These are phyloP conservation scores for Mechanitis messenoides DNA, from an alignment of 2,888 invertebrate species.

Conservation along the genomic window DNA sequence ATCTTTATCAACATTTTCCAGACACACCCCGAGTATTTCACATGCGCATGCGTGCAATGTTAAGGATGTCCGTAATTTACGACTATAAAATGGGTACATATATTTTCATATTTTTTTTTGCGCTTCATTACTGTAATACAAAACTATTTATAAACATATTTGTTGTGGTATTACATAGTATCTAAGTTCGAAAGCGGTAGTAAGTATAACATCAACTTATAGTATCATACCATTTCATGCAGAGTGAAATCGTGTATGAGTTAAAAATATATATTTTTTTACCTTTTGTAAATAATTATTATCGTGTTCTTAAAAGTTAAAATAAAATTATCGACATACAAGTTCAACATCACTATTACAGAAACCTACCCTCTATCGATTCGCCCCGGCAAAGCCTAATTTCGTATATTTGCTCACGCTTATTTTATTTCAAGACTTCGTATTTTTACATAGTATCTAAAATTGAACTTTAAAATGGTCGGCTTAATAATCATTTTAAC, in stretches of 20 bases:
- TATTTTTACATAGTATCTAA: background rate
- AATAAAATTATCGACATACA: conserved; percentile 20
- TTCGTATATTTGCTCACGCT: conserved; percentile 51
- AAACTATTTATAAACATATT: no score
- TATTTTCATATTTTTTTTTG: background rate
- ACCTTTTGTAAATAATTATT: no score
- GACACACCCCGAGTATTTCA: conserved; percentile 4
- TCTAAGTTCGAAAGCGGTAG: no score
- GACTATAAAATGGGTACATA: conserved; percentile 5
- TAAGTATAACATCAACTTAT: no score
- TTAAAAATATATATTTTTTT: no score
- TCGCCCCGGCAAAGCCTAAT: conserved; percentile 57
- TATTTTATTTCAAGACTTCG: conserved; percentile 9
- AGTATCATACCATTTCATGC: no score
- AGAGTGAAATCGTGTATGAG: no score
- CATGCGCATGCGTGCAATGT: conserved; percentile 15
- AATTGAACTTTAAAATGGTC: conserved; percentile 5
- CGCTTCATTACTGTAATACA: background rate
- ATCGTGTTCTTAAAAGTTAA: background rate
- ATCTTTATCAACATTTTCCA: background rate
- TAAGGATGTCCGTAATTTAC: conserved; percentile 8
- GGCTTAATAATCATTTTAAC: conserved; percentile 8
- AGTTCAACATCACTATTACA: conserved; percentile 38
- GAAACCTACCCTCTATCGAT: conserved; percentile 61
- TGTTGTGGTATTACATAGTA: no score